These are phyloP conservation scores for Holothuria glaberrima DNA, from an alignment of 35 echinoderm and acorn worm species.

Conservation along the genomic window DNA sequence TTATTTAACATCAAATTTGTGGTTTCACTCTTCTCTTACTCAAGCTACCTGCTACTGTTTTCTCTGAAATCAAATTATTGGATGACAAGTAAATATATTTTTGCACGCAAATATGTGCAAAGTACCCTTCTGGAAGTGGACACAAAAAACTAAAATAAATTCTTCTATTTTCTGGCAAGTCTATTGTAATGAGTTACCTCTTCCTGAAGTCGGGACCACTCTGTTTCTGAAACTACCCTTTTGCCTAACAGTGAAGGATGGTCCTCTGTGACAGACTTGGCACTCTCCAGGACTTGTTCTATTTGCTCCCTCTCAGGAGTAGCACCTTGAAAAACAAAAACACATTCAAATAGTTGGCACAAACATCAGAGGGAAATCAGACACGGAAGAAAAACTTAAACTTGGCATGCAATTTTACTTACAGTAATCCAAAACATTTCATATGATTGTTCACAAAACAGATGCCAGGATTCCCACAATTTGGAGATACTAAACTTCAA, in stretches of 20 bases:
- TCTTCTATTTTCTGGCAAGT: background rate
- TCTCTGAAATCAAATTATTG: no score
- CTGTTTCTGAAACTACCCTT: slow-evolving; percentile 90
- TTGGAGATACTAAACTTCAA: no score
- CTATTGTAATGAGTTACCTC: slow-evolving; percentile 56
- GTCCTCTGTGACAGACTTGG: slow-evolving; percentile 55
- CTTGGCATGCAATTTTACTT: no score
- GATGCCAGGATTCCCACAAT: no score
- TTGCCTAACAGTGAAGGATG: slow-evolving; percentile 67
- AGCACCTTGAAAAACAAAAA: slow-evolving; percentile 18
- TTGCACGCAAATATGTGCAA: background rate
- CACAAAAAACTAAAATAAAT: background rate
- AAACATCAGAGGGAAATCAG: no score
- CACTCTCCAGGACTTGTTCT: slow-evolving; percentile 78
- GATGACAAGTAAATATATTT: background rate
- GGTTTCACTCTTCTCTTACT: no score
- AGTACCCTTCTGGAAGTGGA: background rate
- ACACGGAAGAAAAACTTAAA: no score
- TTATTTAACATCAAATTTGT: no score
- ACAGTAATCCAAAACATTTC: no score
- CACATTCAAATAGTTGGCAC: no score
- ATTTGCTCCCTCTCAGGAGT: slow-evolving; percentile 85
- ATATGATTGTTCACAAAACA: no score
- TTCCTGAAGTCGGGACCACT: slow-evolving; percentile 86
- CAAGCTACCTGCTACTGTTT: no score